Evolutionary conservation across 2,113 vertebrate species (phyloP), one percentile per base, ranked within the genome.

Genomic region (Oryzias woworae): DNA sequence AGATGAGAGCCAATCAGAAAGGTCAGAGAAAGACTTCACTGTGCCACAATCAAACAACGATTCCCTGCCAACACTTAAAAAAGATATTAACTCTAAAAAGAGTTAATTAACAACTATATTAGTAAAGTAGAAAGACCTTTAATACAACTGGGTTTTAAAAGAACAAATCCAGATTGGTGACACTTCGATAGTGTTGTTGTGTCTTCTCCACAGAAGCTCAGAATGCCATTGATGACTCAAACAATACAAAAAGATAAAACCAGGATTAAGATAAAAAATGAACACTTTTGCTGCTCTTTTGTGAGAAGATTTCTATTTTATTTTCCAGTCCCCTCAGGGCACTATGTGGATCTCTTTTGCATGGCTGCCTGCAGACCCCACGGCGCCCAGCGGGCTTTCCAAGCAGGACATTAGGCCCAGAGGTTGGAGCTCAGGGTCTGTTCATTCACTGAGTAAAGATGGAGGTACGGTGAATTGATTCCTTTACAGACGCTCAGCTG

Each of bases 21-120:
- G 81, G 74, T 80, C 78, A 72, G 0, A 6, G 22, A 46, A 17
- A 60, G 36, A 62, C 61, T 72, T 75, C 12, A 16, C 18, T 0
- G 14, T 45, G 23, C 15, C 46, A 43, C 23, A 58, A 47, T 24
- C 36, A 63, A 69, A 65, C 50, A 59, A 70, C 62, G 14, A 6
- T 10, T 36, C 12, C 36, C 36, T 36, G 36, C 36, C 36, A 36
- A 36, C 36, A 36, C 36, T 12, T 36, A 5, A 14, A 4, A 50
- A 50, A 14, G 23, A 49, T 18, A 48, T 2, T 5, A 14, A 14
- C 22, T 24, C 10, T 14, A 24, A 5, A 7, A 4, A 24, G 49
- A 15, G 13, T 14, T 24, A 18, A 24, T 52, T 45, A 7, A 17
- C 3, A 45, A 7, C 44, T 0, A 1, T 16, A 7, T 17, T 12